Conservation (phyloP, 2,797 vertebrate species). For the Danionella dracula region DNA sequence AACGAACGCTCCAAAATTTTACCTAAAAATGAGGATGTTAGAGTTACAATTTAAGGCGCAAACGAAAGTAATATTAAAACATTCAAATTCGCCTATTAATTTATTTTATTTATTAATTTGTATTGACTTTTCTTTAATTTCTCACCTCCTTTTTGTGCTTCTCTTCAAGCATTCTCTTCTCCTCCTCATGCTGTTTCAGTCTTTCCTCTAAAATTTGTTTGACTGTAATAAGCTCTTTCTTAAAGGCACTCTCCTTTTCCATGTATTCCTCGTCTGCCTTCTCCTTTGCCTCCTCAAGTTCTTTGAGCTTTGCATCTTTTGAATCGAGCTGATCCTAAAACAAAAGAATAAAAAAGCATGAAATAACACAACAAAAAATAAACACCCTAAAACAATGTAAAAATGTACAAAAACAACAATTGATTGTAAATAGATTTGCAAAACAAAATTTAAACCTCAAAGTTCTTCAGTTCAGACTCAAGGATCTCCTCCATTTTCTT, state of each 20-base stretch:
- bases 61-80: neutral
- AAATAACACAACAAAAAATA: no score
- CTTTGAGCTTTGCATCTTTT: conserved; percentile 66
- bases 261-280: conserved; percentile 66
- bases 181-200: conserved; percentile 51
- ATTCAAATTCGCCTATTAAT: neutral
- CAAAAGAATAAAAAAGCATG: neutral
- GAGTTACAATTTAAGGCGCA: no score
- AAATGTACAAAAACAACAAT: no score
- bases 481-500: conserved; percentile 65
- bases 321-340: conserved; percentile 63
- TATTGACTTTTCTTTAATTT: neutral
- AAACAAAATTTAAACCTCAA: conserved; percentile 46
- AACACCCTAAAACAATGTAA: no score
- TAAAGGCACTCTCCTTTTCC: conserved; percentile 56
- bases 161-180: conserved; percentile 49
- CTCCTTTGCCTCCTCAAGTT: conserved; percentile 63
- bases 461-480: conserved; percentile 68
- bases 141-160: conserved; percentile 63
- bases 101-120: neutral
- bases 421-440: no score
- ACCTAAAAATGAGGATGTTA: conserved; percentile 60
- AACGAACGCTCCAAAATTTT: conserved; percentile 56
- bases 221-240: conserved; percentile 52
- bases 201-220: conserved; percentile 55